Base-by-base conservation (phyloP, 2,888 invertebrate species). In the Cinara cedri region DNA sequence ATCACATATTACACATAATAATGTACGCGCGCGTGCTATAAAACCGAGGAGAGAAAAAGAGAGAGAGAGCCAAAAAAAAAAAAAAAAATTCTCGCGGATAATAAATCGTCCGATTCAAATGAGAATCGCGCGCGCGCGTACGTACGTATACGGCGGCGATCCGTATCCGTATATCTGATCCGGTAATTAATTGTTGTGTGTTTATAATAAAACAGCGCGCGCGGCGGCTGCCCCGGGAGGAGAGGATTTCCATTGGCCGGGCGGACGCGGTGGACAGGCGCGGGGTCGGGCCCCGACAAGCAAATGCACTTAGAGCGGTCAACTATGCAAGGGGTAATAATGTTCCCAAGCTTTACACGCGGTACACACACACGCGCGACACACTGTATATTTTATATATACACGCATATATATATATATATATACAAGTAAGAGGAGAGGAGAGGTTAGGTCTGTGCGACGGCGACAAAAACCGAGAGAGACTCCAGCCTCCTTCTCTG, bases 261-360 rank as follows among this genome's bases (percentile, higher is more conserved):
- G 42, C 62, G 57, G 65, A 44, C 66, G 66, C 16, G 46, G 54
- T 11, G 65, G 76, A 66, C 76, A n/a, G 72, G 51, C 55, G 54
- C 68, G 60, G 78, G 70, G 60, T 60, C 60, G 57, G 66, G 46
- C 16, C 49, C 68, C 70, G 78, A 78, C 78, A 78, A 78, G 78
- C 78, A 78, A 78, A 78, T 78, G 70, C 78, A 78, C 78, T 78
- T 78, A 78, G 78, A 78, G 78, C 78, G 78, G 78, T 78, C 78
- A 78, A 78, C 78, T 78, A 78, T 78, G 70, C 78, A 70, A 78
- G 78, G 78, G 78, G 78, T 78, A 78, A 78, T 78, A 78, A 70
- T 70, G 78, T 78, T 78, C 78, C 78, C 78, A 78, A 78, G 78
- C 78, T 70, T 42, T 70, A 55, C 49, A 63, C 62, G 34, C 34